Base-by-base conservation (phyloP, 1,140 invertebrate genomes). In the Cotesia chilonis region DNA sequence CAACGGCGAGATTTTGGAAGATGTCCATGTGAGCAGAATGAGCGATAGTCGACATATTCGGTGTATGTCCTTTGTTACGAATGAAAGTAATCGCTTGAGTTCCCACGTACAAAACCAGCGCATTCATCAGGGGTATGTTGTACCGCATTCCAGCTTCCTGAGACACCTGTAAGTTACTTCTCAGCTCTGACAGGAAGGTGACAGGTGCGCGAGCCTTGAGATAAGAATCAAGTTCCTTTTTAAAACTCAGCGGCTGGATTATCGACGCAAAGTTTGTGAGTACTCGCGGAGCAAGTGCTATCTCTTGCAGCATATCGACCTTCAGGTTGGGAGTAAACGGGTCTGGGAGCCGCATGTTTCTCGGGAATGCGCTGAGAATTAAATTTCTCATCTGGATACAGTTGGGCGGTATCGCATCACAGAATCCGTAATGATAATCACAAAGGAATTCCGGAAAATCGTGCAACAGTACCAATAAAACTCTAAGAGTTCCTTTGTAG, bases 401-500 rank as follows among this genome's bases (percentile, higher is more conserved):
- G 84, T 99, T 99, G 0, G 97, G 95, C 74, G 98, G 98, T 80
- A 99, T 99, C 55, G 96, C 96, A 87, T 99, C 98, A 85, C 98
- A 99, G 86, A 99, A 98, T n/a, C 95, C 94, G 82, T 99, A 99
- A 83, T 99, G 97, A 84, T 99, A 99, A 81, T 99, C 98, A 83
- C 97, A 99, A 28, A 99, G 89, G 82, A 99, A 99, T 84, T 99
- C 98, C 0, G 98, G 98, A 85, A 99, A 99, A 85, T 99, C 98
- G 81, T 99, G 98, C 2, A 99, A 89, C 10, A 99, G 88, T 0
- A 99, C 96, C 10, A 99, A 85, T n/a, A 99, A 87, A 0, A 99
- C 96, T 72, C 98, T 90, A 5, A 99, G 87, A 4, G 97, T 99
- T 60, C 98, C 98, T 88, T 98, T 98, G 87, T 99, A 99, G 1